Percentiles rank a stretch among this genome's conserved stretches.
These are phyloP conservation scores for Synergus itoensis DNA, from an alignment of 2,888 invertebrate species.

Conservation along the genomic window DNA sequence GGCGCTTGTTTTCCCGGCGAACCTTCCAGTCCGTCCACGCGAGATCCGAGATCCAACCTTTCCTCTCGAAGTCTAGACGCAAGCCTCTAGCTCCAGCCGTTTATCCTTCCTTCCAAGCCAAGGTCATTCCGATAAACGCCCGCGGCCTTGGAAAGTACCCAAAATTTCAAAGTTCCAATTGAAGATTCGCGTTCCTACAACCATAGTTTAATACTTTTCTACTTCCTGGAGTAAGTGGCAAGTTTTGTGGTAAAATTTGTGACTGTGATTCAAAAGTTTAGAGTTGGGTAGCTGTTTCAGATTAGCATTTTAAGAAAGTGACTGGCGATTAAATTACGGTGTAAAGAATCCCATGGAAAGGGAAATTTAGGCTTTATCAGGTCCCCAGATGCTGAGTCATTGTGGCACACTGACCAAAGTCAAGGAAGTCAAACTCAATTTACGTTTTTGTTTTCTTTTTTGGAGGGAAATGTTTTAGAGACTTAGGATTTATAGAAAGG, in stretches of 20 bases:
- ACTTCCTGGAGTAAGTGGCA: constrained; percentile 1
- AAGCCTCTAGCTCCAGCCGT: background rate
- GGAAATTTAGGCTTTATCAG: background rate
- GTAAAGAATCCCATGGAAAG: background rate
- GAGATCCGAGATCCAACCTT: constrained; percentile 33
- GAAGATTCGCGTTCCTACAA: background rate
- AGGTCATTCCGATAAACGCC: constrained; percentile 39
- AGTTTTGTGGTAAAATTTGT: background rate
- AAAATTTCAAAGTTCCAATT: background rate
- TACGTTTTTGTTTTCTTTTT: background rate
- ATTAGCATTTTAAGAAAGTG: background rate
- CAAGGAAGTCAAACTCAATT: background rate
- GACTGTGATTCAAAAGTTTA: background rate
- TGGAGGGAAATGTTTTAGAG: background rate
- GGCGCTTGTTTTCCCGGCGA: constrained; percentile 47
- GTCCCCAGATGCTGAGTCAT: constrained; percentile 9
- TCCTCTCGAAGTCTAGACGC: constrained; percentile 29
- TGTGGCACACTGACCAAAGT: constrained; percentile 20
- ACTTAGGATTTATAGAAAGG: background rate
- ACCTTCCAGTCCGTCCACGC: constrained; percentile 52
- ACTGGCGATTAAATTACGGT: background rate
- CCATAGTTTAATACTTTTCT: background rate
- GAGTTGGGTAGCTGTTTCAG: background rate
- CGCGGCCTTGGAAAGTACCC: constrained; percentile 21
- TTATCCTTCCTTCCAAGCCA: constrained; percentile 40